Evolutionary conservation across 2,113 vertebrate genomes (phyloP), one percentile per base, ranked within the genome.

Genomic region (Anthoscopus minutus): DNA sequence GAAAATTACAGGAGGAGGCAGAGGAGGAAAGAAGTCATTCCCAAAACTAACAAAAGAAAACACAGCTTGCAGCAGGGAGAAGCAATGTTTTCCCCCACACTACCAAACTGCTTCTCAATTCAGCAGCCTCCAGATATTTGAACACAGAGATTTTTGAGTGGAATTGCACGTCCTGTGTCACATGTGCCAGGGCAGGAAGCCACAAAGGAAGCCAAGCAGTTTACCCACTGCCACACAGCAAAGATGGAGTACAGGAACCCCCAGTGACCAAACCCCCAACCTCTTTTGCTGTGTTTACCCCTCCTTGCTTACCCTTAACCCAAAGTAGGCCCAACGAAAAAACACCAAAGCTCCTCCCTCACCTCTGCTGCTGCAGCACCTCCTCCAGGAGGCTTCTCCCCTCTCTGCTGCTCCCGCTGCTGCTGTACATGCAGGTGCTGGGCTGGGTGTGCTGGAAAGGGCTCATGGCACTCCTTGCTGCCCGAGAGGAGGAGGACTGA

Each of bases 361-460:
- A 99, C 99, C 99, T 98, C 96, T 99, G 99, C 97, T 99, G 99
- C 83, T 98, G 98, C 61, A 99, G 97, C 78, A 99, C 98, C 85
- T 99, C 98, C 91, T 99, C 99, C 92, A 99, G 96, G 96, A 99
- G 98, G 97, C 97, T 98, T 62, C 96, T 88, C 61, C 96, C 97
- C 3, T 95, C 80, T 37, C 96, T 81, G 21, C 97, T 93, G 47
- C 82, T 96, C 38, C 97, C 96, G 0, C 94, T 81, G 51, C 86
- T 93, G 90, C 96, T 88, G 23, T 97, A 98, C 48, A 97, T 70
- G 92, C 97, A 96, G 6, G 97, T 85, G 89, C 84, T 98, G 17
- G 98, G 98, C 12, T 97, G 50, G 0, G 97, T 71, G 64, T 97
- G 81, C 20, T 95, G 97, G 80, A 98, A 97, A 40, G 98, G 96